Evolutionary conservation across 1,140 invertebrate species (phyloP).

Genomic region (Heliothis subflexa): DNA sequence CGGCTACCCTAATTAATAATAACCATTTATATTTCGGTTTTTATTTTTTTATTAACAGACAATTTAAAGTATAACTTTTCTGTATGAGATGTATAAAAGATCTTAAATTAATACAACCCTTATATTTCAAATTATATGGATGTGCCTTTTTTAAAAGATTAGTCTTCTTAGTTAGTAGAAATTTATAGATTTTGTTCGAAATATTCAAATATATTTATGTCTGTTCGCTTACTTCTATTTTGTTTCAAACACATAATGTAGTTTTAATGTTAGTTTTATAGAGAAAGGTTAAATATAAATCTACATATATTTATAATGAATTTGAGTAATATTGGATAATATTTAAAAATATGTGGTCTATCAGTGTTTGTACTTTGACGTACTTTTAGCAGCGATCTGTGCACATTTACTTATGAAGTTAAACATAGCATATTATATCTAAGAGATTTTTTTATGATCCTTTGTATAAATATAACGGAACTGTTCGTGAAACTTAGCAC

Average conservation of each 20-base stretch:
- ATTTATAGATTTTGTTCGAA: slow-evolving; percentile 25
- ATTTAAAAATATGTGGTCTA: slow-evolving; percentile 33
- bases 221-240: slow-evolving; percentile 21
- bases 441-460: slow-evolving; percentile 42
- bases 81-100: background rate
- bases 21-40: background rate
- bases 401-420: slow-evolving; percentile 41
- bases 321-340: slow-evolving; percentile 28
- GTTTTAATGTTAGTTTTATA: slow-evolving; percentile 43
- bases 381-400: slow-evolving; percentile 32
- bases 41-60: background rate
- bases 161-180: slow-evolving; percentile 55
- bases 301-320: slow-evolving; percentile 38
- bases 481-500: slow-evolving; percentile 59
- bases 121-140: slow-evolving; percentile 62
- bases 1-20: slow-evolving; percentile 43
- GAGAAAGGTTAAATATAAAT: slow-evolving; percentile 14
- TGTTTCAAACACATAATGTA: slow-evolving; percentile 19
- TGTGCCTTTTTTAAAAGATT: slow-evolving; percentile 70
- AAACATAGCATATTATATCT: slow-evolving; percentile 34
- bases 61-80: background rate
- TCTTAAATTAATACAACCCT: slow-evolving; percentile 42
- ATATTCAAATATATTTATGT: slow-evolving; percentile 28
- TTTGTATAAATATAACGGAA: slow-evolving; percentile 44
- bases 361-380: slow-evolving; percentile 35